Base-by-base conservation (phyloP, 2,888 invertebrate genomes). In the Ganaspis brasiliensis region DNA sequence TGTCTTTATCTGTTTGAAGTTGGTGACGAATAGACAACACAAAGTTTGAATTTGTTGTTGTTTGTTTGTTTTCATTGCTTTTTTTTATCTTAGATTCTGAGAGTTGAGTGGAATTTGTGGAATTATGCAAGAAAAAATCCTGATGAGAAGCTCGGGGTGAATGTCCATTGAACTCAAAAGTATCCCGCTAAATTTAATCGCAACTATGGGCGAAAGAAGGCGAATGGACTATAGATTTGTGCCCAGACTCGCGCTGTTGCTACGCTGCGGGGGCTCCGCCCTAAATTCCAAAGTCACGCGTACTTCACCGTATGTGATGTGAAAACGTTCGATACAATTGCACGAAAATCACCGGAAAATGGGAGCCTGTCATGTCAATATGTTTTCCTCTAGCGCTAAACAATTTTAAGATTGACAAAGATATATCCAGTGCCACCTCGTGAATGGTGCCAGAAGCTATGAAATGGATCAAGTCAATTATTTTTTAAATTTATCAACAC, bases 241-340 rank as follows among this genome's bases (percentile, higher is more conserved):
- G 56, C 45, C 45, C 67, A 67, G 67, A 67, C 67, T 67, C 24
- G 63, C 63, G 73, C 55, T 79, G 82, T 81, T 81, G 80, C 82
- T 78, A 83, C 77, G 83, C 80, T 81, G 82, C 71, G 76, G 74
- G 81, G 84, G 81, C 84, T 83, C 81, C 85, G 85, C 85, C 85
- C 85, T 84, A 81, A 84, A 83, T 82, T 75, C 79, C 40, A 24
- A 26, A 67, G 45, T 67, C 45, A 67, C 67, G 67, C 67, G 40
- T 67, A 67, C 52, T 74, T 63, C 49, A 55, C 26, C 52, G 24
- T 19, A 67, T 67, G 24, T 67, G 40, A 26, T 24, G 67, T 21
- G 40, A 74, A 74, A 74, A 63, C 63, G 19, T 45, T 74, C 61
- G n/a, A 52, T 55, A 55, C 24, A 59, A 73, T 61, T 21, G 16